Percentiles rank a stretch among this genome's conserved stretches.
Conservation (phyloP, 2,888 invertebrate genomes). For the Drosophila pegasa region DNA sequence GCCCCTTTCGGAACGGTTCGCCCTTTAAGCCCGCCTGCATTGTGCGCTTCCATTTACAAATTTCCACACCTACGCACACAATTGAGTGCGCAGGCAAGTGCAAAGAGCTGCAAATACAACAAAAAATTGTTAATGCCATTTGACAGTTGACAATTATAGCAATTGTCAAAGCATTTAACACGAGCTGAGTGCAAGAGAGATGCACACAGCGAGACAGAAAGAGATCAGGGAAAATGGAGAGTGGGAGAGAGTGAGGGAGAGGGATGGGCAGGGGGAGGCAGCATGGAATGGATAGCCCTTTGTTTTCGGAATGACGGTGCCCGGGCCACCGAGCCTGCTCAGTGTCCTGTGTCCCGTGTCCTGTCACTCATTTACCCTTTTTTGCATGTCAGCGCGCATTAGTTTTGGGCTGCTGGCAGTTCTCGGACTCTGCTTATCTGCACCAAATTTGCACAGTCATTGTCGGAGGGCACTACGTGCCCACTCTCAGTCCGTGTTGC, state of each 20-base stretch:
- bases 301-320: slow-evolving; percentile 34
- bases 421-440: slow-evolving; percentile 81
- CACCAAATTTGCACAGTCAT: slow-evolving; percentile 81
- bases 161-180: slow-evolving; percentile 81
- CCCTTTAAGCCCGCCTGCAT: slow-evolving; percentile 18
- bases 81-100: slow-evolving; percentile 74
- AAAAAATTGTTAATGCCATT: slow-evolving; percentile 80
- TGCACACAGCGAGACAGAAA: neutral
- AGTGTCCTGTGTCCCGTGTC: slow-evolving; percentile 67
- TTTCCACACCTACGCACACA: slow-evolving; percentile 78
- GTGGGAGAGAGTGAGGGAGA: neutral
- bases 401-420: slow-evolving; percentile 69
- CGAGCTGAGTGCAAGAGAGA: slow-evolving; percentile 45
- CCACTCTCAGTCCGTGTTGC: slow-evolving; percentile 19
- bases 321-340: slow-evolving; percentile 40
- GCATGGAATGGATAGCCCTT: slow-evolving; percentile 36
- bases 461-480: slow-evolving; percentile 46
- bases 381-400: slow-evolving; percentile 82
- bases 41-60: slow-evolving; percentile 55
- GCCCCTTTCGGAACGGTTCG: neutral
- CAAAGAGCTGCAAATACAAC: slow-evolving; percentile 47
- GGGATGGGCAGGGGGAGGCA: slow-evolving; percentile 5
- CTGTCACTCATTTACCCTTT: slow-evolving; percentile 82
- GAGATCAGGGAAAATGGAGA: slow-evolving; percentile 4
- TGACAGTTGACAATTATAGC: slow-evolving; percentile 82